phyloP scores from a whole-genome alignment of 2,888 invertebrate species.

The Sminthurinus aureus region DNA sequence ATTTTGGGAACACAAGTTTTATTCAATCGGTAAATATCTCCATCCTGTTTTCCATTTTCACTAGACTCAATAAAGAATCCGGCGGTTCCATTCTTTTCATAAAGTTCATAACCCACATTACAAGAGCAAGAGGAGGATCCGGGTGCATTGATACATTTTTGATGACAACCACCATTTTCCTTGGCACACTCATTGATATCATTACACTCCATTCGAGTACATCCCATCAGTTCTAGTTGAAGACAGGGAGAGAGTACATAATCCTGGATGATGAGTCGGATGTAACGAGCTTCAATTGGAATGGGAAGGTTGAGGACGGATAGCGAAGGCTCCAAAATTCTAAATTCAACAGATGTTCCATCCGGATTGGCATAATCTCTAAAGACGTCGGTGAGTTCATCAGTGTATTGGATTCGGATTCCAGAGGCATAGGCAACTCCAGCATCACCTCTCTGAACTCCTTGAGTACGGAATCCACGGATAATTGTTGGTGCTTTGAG shows the following conservation, averaged over 20 bases:
- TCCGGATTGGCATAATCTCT: constrained; percentile 92
- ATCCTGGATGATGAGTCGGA: constrained; percentile 85
- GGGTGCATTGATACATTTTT: constrained; percentile 88
- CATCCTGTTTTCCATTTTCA: constrained; percentile 87
- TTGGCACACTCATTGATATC: constrained; percentile 88
- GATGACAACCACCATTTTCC: constrained; percentile 91
- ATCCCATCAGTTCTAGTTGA: constrained; percentile 91
- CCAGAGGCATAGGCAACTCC: constrained; percentile 89
- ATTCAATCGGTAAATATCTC: constrained; percentile 87
- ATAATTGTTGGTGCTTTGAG: constrained; percentile 87
- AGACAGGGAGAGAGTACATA: constrained; percentile 88
- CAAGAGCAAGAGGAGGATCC: constrained; percentile 89
- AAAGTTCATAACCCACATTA: constrained; percentile 90
- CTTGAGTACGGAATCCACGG: constrained; percentile 89
- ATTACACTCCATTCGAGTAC: constrained; percentile 80
- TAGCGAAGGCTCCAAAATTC: constrained; percentile 87
- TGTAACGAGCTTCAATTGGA: constrained; percentile 88
- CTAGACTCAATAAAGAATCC: constrained; percentile 80
- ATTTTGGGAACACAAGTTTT: constrained; percentile 94
- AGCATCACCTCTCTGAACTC: constrained; percentile 81
- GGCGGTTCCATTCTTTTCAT: constrained; percentile 85
- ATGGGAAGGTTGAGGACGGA: constrained; percentile 89
- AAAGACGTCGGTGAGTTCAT: constrained; percentile 86
- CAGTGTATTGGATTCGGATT: constrained; percentile 85
- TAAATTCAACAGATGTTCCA: constrained; percentile 90